Evolutionary conservation across 2,888 invertebrate genomes (phyloP), one percentile per base, ranked within the genome.

Genomic region (Cephus spinipes): DNA sequence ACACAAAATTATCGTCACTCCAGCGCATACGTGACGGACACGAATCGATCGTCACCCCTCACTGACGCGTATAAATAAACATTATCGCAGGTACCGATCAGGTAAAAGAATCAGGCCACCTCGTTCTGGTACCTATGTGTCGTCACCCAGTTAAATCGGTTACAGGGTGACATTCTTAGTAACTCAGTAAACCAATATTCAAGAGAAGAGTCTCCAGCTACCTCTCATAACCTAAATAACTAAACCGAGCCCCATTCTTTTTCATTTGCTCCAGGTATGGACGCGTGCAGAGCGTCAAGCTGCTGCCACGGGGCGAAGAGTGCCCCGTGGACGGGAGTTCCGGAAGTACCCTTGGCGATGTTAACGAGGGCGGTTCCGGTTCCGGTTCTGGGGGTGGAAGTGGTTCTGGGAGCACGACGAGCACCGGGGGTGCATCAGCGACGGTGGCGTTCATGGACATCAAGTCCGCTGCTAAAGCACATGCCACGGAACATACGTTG

Each of bases 401-500:
- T 55, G 82, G 85, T 83, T 92, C 93, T 89, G 92, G 92, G 89
- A 92, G 93, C 87, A 88, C 90, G 91, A 92, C 93, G 92, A 93
- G 94, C 92, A 94, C 93, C 92, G 92, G 93, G 91, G 93, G 95
- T 91, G 94, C 95, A 92, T 96, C 96, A 93, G 97, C 97, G 92
- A 96, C 97, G 92, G 97, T 97, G 93, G 97, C 97, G 93, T 98
- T 98, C 94, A 97, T 98, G 95, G 98, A 98, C 94, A 98, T 98
- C 94, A 97, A 97, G 94, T 97, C 97, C 90, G 98, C 98, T 92
- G 95, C 97, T 91, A 98, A 98, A 93, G 97, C 98, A 87, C 97
- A 97, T 93, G 96, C 96, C 92, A 95, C 95, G 89, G 97, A 97
- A 92, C 97, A 97, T 93, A 96, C 96, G 92, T 92, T 98, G 93